Base-by-base conservation (phyloP, 2,888 invertebrate genomes). In the Hyalella azteca region DNA sequence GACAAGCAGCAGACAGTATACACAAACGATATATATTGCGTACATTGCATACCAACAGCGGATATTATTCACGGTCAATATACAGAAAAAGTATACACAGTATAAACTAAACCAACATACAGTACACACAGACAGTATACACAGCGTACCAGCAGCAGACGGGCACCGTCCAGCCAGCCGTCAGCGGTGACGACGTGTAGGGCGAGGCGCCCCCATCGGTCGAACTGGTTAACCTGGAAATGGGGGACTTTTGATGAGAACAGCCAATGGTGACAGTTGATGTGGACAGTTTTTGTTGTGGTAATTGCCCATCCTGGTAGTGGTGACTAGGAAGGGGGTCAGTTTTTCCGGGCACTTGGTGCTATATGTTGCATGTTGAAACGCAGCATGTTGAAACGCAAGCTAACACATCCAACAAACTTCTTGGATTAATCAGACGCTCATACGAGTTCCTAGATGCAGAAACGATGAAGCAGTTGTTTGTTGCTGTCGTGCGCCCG, bases 121-220 rank as follows among this genome's bases (percentile, higher is more conserved):
- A 50, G n/a, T n/a, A n/a, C 50, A 4, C 49, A 4, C 15, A 15
- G 22, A 3, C 49, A 4, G n/a, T 22, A 1, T 22, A 22, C 15
- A 5, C 5, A 32, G 0, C 73, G 36, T 26, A 73, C 73, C 41
- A 90, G 85, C 0, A 91, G 86, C 59, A 88, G 87, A 15, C 87
- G 87, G 1, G 90, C 89, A 2, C 89, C 89, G 0, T 89, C 88
- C 45, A 88, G 81, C 73, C 88, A 89, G 5, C 88, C 88, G 2
- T 90, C 86, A 73, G 89, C 88, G 0, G 90, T 90, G 0, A 91
- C 90, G 0, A 89, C 90, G 83, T 91, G 91, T 0, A 91, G 87
- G 0, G 90, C 90, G 0, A 90, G 90, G 50, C 77, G 59, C 19
- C 82, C 82, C 32, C 79, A 60, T 13, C 49, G 50, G 50, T 78